phyloP scores from a whole-genome alignment of 1,140 invertebrate species.

The Charaxes varanes region DNA sequence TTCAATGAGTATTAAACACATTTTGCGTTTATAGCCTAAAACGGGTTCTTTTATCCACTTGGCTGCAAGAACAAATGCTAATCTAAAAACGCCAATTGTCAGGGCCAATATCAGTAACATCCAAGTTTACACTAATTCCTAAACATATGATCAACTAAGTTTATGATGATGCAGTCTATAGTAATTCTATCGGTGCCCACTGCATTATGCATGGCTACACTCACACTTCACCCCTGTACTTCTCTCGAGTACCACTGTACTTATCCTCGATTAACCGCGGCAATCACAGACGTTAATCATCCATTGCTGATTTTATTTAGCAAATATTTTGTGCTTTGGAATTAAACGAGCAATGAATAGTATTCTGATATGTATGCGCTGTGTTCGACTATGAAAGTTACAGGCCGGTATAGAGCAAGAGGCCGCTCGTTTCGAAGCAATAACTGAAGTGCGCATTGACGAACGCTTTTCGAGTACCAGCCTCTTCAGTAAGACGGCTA shows the following conservation, averaged over 20 bases:
- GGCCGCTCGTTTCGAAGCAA: constrained; percentile 52
- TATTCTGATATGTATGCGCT: not conserved
- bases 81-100: no score
- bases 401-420: constrained; percentile 22
- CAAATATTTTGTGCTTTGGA: not conserved
- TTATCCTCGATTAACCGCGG: constrained; percentile 27
- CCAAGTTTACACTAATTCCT: no score
- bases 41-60: no score
- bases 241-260: constrained; percentile 20
- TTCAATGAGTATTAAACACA: no score
- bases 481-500: constrained; percentile 44
- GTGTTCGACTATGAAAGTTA: not conserved
- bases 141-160: constrained; percentile 45
- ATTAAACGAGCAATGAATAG: constrained; percentile 20
- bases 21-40: no score
- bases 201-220: constrained; percentile 59
- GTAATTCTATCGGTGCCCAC: constrained; percentile 47
- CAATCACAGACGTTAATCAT: not conserved
- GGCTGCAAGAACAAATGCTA: no score
- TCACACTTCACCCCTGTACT: constrained; percentile 35
- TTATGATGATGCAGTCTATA: constrained; percentile 40
- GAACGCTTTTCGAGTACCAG: constrained; percentile 47
- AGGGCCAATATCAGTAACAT: no score
- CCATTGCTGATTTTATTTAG: constrained; percentile 11
- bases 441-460: constrained; percentile 60